Conservation (phyloP, 1,140 invertebrate genomes). For the Leptinotarsa texana region DNA sequence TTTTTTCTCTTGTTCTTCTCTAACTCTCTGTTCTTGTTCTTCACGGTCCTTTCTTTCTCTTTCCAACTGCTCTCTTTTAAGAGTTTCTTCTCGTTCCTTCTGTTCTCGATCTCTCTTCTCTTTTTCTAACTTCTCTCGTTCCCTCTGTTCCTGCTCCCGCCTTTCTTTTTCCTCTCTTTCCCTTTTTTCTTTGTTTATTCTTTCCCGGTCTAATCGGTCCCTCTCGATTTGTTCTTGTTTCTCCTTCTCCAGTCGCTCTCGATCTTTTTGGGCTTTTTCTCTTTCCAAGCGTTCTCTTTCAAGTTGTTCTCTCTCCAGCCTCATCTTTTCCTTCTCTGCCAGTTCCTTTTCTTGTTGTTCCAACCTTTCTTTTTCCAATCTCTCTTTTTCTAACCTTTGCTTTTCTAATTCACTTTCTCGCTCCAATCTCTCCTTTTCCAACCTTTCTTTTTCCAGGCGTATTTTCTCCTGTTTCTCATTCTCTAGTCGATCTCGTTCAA, state of each 20-base stretch:
- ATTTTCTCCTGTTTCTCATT: constrained; percentile 59
- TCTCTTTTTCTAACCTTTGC: constrained; percentile 54
- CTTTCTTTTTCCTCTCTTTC: constrained; percentile 47
- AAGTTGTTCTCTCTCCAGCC: constrained; percentile 45
- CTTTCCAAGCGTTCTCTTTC: constrained; percentile 43
- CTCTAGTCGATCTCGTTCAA: constrained; percentile 52
- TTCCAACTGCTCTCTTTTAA: constrained; percentile 48
- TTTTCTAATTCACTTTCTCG: constrained; percentile 49
- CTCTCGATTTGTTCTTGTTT: constrained; percentile 52
- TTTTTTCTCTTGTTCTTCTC: constrained; percentile 51
- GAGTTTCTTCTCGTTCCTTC: constrained; percentile 44
- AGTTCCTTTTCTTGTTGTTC: constrained; percentile 50
- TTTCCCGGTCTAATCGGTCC: constrained; percentile 41
- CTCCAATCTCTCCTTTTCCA: constrained; percentile 50
- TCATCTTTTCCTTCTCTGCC: constrained; percentile 53
- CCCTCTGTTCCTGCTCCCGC: constrained; percentile 47
- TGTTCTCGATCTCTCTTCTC: constrained; percentile 50
- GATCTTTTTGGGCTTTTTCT: constrained; percentile 48
- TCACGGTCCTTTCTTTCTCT: constrained; percentile 49
- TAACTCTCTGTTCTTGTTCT: constrained; percentile 57
- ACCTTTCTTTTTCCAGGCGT: constrained; percentile 54
- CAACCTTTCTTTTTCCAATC: constrained; percentile 46
- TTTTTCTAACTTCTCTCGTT: constrained; percentile 51
- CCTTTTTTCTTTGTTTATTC: constrained; percentile 44
- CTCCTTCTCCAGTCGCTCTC: constrained; percentile 40